These are phyloP conservation scores for Epinotia demarniana DNA, from an alignment of 2,888 invertebrate species.

Conservation along the genomic window DNA sequence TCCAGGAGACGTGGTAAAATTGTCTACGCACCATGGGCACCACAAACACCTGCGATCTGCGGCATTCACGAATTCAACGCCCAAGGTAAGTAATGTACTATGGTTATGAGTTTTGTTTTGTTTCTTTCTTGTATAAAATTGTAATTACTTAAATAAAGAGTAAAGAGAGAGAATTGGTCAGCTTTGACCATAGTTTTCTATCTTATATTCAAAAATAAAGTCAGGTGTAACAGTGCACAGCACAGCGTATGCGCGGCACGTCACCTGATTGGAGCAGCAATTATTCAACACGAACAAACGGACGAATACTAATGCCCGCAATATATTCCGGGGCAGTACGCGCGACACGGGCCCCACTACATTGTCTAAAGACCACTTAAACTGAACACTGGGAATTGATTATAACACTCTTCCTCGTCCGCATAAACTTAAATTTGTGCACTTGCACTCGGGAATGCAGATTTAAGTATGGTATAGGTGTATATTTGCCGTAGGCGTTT, in stretches of 20 bases:
- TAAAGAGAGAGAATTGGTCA: too few relatives aligned
- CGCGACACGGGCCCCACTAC: conserved; percentile 16
- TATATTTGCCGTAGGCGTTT: neutral
- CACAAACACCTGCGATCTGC: too few relatives aligned
- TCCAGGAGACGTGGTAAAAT: too few relatives aligned
- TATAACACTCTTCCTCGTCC: conserved; percentile 12
- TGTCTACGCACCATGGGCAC: too few relatives aligned
- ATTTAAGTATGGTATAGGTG: neutral
- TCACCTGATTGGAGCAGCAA: conserved; percentile 9
- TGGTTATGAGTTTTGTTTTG: too few relatives aligned
- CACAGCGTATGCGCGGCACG: conserved; percentile 1
- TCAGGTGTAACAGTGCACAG: neutral
- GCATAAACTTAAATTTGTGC: conserved; percentile 3
- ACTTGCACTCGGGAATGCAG: neutral
- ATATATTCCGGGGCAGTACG: conserved; percentile 12
- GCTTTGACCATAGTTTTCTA: neutral
- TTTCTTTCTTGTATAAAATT: too few relatives aligned
- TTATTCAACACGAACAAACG: conserved; percentile 65
- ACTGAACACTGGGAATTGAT: conserved; percentile 11
- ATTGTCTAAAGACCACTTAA: conserved; percentile 31
- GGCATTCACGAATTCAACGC: too few relatives aligned
- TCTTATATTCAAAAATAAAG: neutral
- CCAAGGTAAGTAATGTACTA: too few relatives aligned
- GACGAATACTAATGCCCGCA: conserved; percentile 67
- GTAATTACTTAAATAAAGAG: too few relatives aligned